phyloP scores from a whole-genome alignment of 1,140 invertebrate genomes.

The Andricus grossulariae region DNA sequence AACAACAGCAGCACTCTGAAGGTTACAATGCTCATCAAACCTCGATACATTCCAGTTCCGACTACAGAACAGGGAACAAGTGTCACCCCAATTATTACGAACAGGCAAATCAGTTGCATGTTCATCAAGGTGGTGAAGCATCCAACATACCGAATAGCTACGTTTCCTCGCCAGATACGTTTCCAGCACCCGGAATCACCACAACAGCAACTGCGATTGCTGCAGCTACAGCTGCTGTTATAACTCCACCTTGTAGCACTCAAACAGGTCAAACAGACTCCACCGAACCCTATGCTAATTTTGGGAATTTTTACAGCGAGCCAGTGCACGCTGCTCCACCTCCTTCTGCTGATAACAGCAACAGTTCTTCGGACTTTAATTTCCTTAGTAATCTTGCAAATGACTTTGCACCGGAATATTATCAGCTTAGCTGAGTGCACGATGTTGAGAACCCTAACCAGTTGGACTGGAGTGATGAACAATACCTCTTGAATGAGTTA shows the following conservation, averaged over 20 bases:
- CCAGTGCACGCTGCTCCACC: constrained; percentile 75
- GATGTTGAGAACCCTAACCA: constrained; percentile 65
- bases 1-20: constrained; percentile 63
- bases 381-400: constrained; percentile 93
- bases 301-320: constrained; percentile 82
- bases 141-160: constrained; percentile 74
- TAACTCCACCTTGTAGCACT: constrained; percentile 77
- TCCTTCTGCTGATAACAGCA: constrained; percentile 85
- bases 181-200: constrained; percentile 69
- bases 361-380: constrained; percentile 93
- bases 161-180: constrained; percentile 73
- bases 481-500: constrained; percentile 71
- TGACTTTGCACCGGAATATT: constrained; percentile 94
- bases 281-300: constrained; percentile 81
- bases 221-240: constrained; percentile 77
- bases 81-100: constrained; percentile 73
- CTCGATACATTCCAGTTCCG: constrained; percentile 56
- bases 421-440: constrained; percentile 82
- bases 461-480: constrained; percentile 71
- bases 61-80: constrained; percentile 62
- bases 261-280: constrained; percentile 74
- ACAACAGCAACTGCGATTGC: constrained; percentile 79
- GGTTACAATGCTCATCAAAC: constrained; percentile 65
- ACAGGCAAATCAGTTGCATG: constrained; percentile 67
- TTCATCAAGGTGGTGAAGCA: constrained; percentile 75